Evolutionary conservation across 2,888 invertebrate genomes (phyloP), one percentile per base, ranked within the genome.

Genomic region (Netelia melanura): DNA sequence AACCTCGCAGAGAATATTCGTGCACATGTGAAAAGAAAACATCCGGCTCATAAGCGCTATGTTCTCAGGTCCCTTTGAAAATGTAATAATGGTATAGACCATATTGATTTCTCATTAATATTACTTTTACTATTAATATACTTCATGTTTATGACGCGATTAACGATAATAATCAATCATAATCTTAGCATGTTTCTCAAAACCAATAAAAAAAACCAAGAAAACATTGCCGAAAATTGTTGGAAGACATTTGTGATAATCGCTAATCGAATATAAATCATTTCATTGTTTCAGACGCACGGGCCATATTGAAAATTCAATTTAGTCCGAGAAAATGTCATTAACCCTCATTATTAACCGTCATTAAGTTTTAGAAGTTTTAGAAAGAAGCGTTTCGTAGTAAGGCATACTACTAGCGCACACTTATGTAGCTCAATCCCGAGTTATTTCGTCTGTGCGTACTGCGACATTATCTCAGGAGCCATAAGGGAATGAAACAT

Each of bases 351-450:
- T 38, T 72, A 30, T 61, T 92, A 85, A 89, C 91, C 92, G 84
- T 93, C 93, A 71, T 79, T 91, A 9, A 90, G 93, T 80, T 89
- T 89, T 25, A 90, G 92, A 80, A 90, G 91, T 62, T 93, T 92
- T 87, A 89, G 91, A 17, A 91, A 92, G 78, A 92, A 92, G 87
- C 92, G 93, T 2, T 91, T 92, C 0, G 89, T 94, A 3, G 91
- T 90, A 25, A 89, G 92, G 25, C 93, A 94, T 77, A 85, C 92
- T 70, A 91, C 83, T 65, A 30, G 3, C 3, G 30, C 30, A 30
- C 83, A 86, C 65, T 87, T 87, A 81, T 90, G 90, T 81, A 89
- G 89, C n/a, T 84, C 86, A 17, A 87, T 3, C 30, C 2, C 88
- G 14, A 86, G 87, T 43, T 30, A 38, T 61, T 89, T 90, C 62